Base-by-base conservation (phyloP, 2,797 vertebrate species). In the Gymnopithys bicolor region DNA sequence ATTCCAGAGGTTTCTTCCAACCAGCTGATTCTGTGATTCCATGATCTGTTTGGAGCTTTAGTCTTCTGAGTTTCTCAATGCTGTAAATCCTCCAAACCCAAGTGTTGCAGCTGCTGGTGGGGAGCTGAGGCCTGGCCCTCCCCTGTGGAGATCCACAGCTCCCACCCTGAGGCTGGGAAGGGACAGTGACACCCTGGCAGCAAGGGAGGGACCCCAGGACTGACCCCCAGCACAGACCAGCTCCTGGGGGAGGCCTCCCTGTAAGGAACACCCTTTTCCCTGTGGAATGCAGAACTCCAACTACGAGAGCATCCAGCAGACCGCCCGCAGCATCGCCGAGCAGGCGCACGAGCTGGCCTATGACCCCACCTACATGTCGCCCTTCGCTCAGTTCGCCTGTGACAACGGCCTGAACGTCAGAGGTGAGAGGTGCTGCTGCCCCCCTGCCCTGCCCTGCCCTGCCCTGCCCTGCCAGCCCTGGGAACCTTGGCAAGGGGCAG, bases 361-460 rank as follows among this genome's bases (percentile, higher is more conserved):
- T n/a, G 99, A 99, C 97, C 99, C 99, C 87, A 99, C 99, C 93
- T 99, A 99, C 97, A 99, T 99, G 99, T 99, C 99, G 5, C 99
- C 99, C 53, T 99, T 99, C 56, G 99, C 99, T 95, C 99, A 99
- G 98, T 99, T 99, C 83, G 99, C 99, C 19, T 99, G 99, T 97
- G 99, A 99, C 98, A 99, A 99, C 25, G 99, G 99, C 37, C 95
- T 99, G 97, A 99, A 99, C 96, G 99, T 99, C 94, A 98, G 99
- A 99, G 99, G 99, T 99, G 92, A 98, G 98, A 19, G 18, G 43
- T 7, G 10, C 43, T 45, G 43, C 43, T 19, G 18, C 43, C 43
- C 43, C 43, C 43, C 43, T 19, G 17, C 43, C 43, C 43, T 17
- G 43, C 43, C n/a, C n/a, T n/a, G n/a, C n/a, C 41, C 41, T 19